Evolutionary conservation across 2,888 invertebrate species (phyloP).

Genomic region (Ecdyonurus torrentis): DNA sequence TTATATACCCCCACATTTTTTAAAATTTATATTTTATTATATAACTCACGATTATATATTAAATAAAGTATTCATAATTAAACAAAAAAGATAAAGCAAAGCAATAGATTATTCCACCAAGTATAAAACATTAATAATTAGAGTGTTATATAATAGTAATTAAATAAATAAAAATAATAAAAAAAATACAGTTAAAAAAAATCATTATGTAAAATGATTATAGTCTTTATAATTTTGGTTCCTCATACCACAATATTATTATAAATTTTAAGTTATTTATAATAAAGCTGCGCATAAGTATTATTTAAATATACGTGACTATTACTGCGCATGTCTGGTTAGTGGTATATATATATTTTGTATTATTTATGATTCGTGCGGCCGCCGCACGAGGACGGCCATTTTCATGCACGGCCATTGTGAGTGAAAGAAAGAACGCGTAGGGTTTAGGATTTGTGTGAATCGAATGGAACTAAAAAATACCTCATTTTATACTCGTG

Average conservation of each 20-base stretch:
- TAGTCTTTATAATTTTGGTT: background rate
- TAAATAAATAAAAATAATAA: too few relatives aligned
- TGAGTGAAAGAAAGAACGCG: background rate
- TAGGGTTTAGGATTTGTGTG: background rate
- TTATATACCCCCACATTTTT: too few relatives aligned
- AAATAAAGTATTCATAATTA: too few relatives aligned
- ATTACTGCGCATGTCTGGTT: background rate
- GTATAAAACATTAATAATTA: too few relatives aligned
- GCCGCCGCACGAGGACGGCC: too few relatives aligned
- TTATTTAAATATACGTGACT: background rate
- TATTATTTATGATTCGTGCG: background rate
- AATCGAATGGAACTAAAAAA: background rate
- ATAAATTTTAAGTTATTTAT: background rate
- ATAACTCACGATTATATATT: too few relatives aligned
- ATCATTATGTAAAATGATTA: background rate
- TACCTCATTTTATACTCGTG: background rate
- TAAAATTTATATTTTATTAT: too few relatives aligned
- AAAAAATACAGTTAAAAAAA: too few relatives aligned
- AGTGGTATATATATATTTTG: background rate
- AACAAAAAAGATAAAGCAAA: too few relatives aligned
- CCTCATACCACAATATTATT: background rate
- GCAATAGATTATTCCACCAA: too few relatives aligned
- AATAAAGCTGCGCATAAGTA: background rate
- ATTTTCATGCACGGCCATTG: slow-evolving; percentile 3
- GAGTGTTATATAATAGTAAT: too few relatives aligned